Evolutionary conservation across 2,888 invertebrate species (phyloP).

Genomic region (Hydrotaea cyrtoneurina): DNA sequence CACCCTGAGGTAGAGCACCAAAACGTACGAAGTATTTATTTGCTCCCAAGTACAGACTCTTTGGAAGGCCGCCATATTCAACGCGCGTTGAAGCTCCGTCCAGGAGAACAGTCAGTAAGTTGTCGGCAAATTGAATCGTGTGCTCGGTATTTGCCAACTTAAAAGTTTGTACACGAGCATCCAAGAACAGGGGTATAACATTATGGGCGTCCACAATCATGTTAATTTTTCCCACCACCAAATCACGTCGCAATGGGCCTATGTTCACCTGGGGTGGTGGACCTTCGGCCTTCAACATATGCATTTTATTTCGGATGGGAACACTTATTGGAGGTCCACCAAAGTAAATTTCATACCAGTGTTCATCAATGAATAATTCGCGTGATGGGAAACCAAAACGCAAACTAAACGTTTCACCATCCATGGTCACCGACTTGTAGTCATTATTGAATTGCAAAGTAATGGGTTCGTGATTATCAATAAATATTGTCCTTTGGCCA

Average conservation of each 20-base stretch:
- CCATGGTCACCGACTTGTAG: conserved; percentile 88
- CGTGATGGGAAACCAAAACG: conserved; percentile 95
- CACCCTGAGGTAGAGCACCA: conserved; percentile 88
- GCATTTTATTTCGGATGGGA: conserved; percentile 89
- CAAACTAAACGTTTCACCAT: conserved; percentile 88
- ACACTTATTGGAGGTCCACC: conserved; percentile 92
- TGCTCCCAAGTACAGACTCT: conserved; percentile 87
- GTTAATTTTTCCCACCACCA: conserved; percentile 92
- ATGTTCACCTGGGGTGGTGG: conserved; percentile 97
- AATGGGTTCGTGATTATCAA: conserved; percentile 89
- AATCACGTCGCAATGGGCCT: conserved; percentile 89
- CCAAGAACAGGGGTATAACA: conserved; percentile 90
- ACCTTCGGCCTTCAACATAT: conserved; percentile 91
- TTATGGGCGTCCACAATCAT: conserved; percentile 90
- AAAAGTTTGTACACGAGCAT: conserved; percentile 91
- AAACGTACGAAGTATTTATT: conserved; percentile 91
- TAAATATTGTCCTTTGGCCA: conserved; percentile 87
- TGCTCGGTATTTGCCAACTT: conserved; percentile 87
- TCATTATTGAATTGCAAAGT: conserved; percentile 85
- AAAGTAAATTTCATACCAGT: conserved; percentile 95
- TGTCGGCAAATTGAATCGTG: conserved; percentile 90
- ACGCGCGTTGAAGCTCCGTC: conserved; percentile 90
- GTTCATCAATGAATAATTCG: conserved; percentile 93
- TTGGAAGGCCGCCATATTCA: conserved; percentile 92
- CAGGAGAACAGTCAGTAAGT: conserved; percentile 88